Percentiles rank a stretch among this genome's conserved stretches.
These are phyloP conservation scores for Reticulitermes speratus DNA, from an alignment of 1,140 invertebrate genomes.

Conservation along the genomic window DNA sequence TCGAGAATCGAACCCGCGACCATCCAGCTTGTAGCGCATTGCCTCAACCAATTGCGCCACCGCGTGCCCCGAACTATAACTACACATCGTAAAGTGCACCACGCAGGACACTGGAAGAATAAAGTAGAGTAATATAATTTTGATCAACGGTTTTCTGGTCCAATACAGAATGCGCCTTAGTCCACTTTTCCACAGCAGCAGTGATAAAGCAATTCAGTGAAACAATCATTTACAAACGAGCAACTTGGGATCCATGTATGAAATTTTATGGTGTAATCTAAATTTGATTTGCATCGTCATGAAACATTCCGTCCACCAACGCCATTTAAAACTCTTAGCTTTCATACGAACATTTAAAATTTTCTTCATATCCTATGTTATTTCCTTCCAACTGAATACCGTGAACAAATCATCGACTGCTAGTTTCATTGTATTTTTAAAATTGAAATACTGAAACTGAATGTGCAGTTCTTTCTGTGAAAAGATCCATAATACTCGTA, in stretches of 20 bases:
- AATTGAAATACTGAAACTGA: neutral
- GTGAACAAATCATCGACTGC: neutral
- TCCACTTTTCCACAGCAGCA: neutral
- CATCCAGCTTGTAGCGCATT: too few species aligned
- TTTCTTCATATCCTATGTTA: neutral
- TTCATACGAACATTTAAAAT: neutral
- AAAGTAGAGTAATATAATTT: too few species aligned
- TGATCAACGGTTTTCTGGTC: too few species aligned
- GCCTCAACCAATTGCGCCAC: too few species aligned
- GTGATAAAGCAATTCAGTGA: neutral
- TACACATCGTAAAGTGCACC: too few species aligned
- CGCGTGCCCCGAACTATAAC: too few species aligned
- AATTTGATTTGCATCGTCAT: slow-evolving; percentile 17
- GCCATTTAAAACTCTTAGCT: neutral
- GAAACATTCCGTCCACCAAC: neutral
- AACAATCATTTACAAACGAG: slow-evolving; percentile 7
- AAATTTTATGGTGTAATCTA: neutral
- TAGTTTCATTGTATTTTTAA: neutral
- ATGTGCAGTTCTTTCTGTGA: neutral
- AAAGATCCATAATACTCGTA: too few species aligned
- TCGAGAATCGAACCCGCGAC: too few species aligned
- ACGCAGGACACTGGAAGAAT: too few species aligned
- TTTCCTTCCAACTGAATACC: neutral
- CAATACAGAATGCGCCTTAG: neutral
- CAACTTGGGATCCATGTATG: neutral